Evolutionary conservation across 2,888 invertebrate genomes (phyloP), one percentile per base, ranked within the genome.

Genomic region (Pilophorus perplexus): DNA sequence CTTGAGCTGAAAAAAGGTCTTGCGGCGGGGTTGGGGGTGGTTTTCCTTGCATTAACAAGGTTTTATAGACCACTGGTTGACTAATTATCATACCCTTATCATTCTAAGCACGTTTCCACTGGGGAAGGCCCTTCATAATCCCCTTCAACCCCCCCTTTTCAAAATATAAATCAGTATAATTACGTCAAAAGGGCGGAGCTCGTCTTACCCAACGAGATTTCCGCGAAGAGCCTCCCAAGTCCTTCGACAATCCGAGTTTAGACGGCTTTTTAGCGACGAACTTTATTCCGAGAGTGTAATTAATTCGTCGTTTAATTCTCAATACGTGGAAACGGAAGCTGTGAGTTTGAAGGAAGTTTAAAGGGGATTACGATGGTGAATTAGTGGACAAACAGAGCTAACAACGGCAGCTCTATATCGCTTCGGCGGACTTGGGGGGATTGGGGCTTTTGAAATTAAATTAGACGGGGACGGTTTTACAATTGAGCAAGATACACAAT

Each of bases 41-140:
- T 42, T 59, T 27, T n/a, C n/a, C n/a, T 42, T 59, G 59, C 52
- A 52, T 62, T 62, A 62, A 62, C 62, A 62, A 62, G 62, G 23
- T 62, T 62, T 62, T 62, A 62, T 28, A 62, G 62, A 64, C 64
- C 64, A 64, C 64, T 64, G 64, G 64, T 50, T 52, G 64, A 64
- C 64, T 52, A 64, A 64, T 52, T 64, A 64, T 52, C 50, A 64
- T 64, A 40, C 64, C 38, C 64, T 64, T 64, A 52, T 64, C 64
- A 62, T 62, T 62, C 62, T 62, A 33, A 12, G 62, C 62, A 62
- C 62, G 62, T 62, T 62, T 33, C 20, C 46, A 23, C 20, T 27
- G 25, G 8, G 3, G 10, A 20, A 38, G 14, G 20, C 46, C 62
- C 23, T 28, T 25, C 33, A 3, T 59, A 59, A 59, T 42, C 42